Percentiles rank a stretch among this genome's conserved stretches.
phyloP scores from a whole-genome alignment of 2,113 vertebrate species.

The Rhipidura dahli region DNA sequence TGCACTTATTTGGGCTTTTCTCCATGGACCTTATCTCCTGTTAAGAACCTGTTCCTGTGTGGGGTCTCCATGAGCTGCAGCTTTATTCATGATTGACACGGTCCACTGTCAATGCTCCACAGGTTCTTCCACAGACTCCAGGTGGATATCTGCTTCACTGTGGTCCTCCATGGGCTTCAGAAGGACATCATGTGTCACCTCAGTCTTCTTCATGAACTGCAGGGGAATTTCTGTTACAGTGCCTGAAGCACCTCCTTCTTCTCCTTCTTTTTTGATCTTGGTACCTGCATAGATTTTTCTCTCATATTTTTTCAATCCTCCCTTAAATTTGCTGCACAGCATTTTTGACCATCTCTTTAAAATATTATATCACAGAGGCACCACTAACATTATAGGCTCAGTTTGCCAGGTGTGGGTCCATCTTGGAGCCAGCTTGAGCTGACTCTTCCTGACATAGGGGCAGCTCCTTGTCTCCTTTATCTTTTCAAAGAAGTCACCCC shows the following conservation, averaged over 20 bases:
- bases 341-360: neutral
- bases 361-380: fast-evolving
- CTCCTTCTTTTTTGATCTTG: neutral
- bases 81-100: neutral
- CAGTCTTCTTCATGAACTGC: neutral
- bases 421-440: neutral
- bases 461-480: neutral
- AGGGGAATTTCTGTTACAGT: neutral
- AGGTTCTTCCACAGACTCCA: neutral
- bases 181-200: no score
- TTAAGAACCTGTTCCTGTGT: neutral
- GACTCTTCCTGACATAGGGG: fast-evolving
- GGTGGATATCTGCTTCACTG: neutral
- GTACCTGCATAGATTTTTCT: neutral
- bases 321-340: neutral
- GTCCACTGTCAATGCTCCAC: neutral
- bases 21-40: fast-evolving
- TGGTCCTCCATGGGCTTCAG: neutral
- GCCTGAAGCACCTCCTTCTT: neutral
- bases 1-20: neutral
- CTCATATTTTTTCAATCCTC: neutral
- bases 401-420: neutral
- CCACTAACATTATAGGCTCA: fast-evolving
- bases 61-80: fast-evolving
- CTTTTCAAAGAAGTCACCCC: neutral